These are phyloP conservation scores for Papilio gigon DNA, from an alignment of 2,888 invertebrate genomes.

Conservation along the genomic window DNA sequence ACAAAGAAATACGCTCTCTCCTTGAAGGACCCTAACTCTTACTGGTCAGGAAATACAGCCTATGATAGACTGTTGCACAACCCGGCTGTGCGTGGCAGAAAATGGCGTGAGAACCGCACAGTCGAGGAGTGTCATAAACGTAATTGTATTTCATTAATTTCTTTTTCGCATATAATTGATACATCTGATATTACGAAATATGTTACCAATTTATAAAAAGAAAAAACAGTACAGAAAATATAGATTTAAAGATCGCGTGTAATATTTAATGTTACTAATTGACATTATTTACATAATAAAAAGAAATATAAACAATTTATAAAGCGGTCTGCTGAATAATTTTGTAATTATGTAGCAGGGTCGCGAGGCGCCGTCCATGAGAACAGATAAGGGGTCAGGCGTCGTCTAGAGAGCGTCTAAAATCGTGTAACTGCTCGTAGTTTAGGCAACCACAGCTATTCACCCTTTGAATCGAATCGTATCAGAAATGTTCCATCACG, in stretches of 20 bases:
- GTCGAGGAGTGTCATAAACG: too few relatives aligned
- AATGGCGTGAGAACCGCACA: too few relatives aligned
- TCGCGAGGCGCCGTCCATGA: slow-evolving; percentile 28
- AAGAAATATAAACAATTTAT: neutral
- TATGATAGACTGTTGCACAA: too few relatives aligned
- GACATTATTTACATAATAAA: neutral
- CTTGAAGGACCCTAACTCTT: too few relatives aligned
- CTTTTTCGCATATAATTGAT: too few relatives aligned
- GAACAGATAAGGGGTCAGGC: slow-evolving; percentile 34
- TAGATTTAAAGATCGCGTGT: neutral
- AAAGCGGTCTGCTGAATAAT: slow-evolving; percentile 3
- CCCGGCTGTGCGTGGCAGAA: too few relatives aligned
- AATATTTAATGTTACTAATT: neutral
- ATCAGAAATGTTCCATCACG: slow-evolving; percentile 28
- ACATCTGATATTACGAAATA: too few relatives aligned
- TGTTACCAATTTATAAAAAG: too few relatives aligned
- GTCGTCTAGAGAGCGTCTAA: slow-evolving; percentile 37
- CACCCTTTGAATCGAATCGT: neutral
- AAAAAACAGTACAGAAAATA: too few relatives aligned
- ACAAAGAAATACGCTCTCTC: too few relatives aligned
- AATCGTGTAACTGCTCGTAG: neutral
- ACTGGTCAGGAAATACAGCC: too few relatives aligned
- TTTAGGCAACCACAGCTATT: slow-evolving; percentile 16
- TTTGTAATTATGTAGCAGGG: slow-evolving; percentile 18
- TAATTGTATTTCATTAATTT: too few relatives aligned